A percentile compares a stretch with the other conserved stretches of the same genome.
Evolutionary conservation across 2,888 invertebrate genomes (phyloP).

Genomic region (Drosophila birchii): DNA sequence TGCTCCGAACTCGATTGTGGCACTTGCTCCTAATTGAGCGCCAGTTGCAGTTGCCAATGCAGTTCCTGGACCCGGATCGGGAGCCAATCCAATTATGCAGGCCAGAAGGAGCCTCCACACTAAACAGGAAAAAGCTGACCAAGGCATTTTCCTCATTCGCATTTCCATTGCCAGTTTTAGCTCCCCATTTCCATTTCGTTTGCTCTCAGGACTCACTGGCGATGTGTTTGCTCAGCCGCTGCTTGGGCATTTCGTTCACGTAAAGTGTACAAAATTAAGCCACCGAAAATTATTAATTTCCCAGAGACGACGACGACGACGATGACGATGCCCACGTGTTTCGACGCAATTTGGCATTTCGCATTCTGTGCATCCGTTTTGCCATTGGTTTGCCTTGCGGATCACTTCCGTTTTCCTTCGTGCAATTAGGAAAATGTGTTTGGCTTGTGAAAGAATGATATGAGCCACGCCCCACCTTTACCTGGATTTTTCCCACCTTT

Average conservation of each 20-base stretch:
- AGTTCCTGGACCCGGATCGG: conserved; percentile 3
- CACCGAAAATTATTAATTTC: conserved; percentile 71
- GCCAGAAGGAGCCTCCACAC: conserved; percentile 40
- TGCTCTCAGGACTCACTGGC: conserved; percentile 6
- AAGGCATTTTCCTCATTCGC: conserved; percentile 53
- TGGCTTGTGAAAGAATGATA: conserved; percentile 45
- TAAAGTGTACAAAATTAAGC: conserved; percentile 67
- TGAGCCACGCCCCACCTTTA: conserved; percentile 14
- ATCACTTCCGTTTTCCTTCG: conserved; percentile 36
- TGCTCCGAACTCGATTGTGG: conserved; percentile 29
- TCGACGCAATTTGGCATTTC: conserved; percentile 8
- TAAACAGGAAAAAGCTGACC: conserved; percentile 42
- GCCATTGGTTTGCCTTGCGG: conserved; percentile 13
- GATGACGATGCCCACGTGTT: conserved; percentile 44
- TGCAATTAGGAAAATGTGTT: conserved; percentile 73
- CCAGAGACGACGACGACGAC: conserved; percentile 19
- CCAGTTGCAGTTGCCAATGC: conserved; percentile 32
- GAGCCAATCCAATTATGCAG: conserved; percentile 69
- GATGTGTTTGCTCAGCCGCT: conserved; percentile 26
- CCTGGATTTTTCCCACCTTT: conserved; percentile 12
- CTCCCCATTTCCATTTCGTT: conserved; percentile 63
- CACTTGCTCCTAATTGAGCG: conserved; percentile 70
- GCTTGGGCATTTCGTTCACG: conserved; percentile 65
- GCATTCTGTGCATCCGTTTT: conserved; percentile 10
- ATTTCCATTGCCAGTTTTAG: conserved; percentile 3